These are phyloP conservation scores for Heliconius ethilla DNA, from an alignment of 2,888 invertebrate species.

Conservation along the genomic window DNA sequence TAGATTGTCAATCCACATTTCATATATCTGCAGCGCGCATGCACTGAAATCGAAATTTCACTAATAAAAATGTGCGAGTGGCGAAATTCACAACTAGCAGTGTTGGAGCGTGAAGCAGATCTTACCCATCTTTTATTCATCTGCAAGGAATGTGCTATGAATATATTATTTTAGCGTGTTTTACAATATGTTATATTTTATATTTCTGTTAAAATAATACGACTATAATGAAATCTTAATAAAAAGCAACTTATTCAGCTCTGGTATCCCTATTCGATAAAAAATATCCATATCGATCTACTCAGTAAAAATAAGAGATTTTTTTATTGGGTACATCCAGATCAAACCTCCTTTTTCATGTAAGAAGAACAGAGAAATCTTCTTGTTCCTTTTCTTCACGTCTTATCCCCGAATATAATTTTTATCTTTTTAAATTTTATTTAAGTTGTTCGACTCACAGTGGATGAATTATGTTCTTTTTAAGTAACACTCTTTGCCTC, in stretches of 20 bases:
- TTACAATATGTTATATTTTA: not conserved
- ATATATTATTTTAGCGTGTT: constrained; percentile 18
- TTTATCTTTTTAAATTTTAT: not conserved
- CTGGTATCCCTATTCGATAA: no score
- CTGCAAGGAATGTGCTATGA: constrained; percentile 10
- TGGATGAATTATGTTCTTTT: not conserved
- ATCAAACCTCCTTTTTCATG: no score
- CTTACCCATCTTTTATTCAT: constrained; percentile 51
- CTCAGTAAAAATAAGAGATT: no score
- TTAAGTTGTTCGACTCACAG: not conserved
- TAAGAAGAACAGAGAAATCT: no score
- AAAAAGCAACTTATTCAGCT: no score
- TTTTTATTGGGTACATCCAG: no score
- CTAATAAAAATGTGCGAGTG: constrained; percentile 43
- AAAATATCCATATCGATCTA: no score
- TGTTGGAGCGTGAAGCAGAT: constrained; percentile 43
- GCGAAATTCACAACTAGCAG: constrained; percentile 39
- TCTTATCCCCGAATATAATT: no score
- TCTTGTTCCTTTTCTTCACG: no score
- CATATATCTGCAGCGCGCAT: not conserved
- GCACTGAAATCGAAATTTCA: constrained; percentile 32
- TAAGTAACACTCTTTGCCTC: no score
- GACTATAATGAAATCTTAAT: not conserved
- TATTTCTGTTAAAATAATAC: not conserved
- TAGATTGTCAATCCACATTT: not conserved